Conservation (phyloP, 2,113 vertebrate genomes). For the Calidris pugnax region DNA sequence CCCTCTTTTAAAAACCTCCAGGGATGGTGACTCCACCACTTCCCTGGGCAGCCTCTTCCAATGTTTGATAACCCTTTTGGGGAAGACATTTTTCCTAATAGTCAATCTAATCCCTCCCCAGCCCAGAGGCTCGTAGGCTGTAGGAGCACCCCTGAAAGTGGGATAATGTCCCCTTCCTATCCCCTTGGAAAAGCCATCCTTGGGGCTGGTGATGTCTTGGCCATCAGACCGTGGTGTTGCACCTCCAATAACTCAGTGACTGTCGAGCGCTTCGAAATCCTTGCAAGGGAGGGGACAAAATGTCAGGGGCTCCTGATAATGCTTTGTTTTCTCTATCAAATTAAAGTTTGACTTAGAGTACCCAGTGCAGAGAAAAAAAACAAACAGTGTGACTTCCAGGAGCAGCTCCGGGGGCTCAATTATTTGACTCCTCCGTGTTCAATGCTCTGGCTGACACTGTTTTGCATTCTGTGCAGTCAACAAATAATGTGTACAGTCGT, state of each 20-base stretch:
- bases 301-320: background rate
- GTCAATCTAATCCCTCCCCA: background rate
- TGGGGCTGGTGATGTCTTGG: background rate
- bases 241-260: background rate
- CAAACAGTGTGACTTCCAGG: background rate
- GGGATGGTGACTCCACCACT: background rate
- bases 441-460: background rate
- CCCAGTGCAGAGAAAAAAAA: background rate
- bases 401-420: background rate
- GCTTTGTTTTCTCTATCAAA: background rate
- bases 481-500: background rate
- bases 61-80: background rate
- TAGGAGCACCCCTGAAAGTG: background rate
- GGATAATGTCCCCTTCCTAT: background rate
- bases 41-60: background rate
- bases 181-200: background rate
- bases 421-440: background rate
- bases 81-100: background rate
- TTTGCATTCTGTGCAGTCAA: background rate
- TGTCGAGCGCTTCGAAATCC: fast-evolving
- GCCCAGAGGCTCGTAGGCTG: background rate
- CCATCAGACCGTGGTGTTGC: background rate
- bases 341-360: background rate
- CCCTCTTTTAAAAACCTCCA: background rate
- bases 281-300: background rate